Evolutionary conservation across 92 coral and sea anemone genomes (phyloP), one percentile per base, ranked within the genome.

Genomic region (Galaxea fascicularis): DNA sequence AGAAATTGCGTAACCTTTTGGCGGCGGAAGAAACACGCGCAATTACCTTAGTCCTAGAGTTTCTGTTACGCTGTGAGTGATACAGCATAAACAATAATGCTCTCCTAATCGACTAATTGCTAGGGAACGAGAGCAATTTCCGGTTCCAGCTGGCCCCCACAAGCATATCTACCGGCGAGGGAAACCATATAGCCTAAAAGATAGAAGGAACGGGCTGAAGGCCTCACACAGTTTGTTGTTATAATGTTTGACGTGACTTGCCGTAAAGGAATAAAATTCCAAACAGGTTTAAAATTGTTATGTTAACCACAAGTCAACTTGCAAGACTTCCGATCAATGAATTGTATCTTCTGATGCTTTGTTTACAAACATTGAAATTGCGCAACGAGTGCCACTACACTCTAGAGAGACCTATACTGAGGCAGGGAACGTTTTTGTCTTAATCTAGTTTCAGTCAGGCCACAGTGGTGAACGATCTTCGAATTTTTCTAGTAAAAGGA

Each of bases 181-280:
- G 15, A 41, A 18, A 12, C 39, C 12, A 24, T 31, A 35, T n/a
- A 68, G 52, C 27, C 28, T 68, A 28, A 45, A 4, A 49, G 14
- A 15, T 44, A 15, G 21, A 8, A 2, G 47, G 51, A 5, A 4
- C 25, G 9, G 4, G 1, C 7, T 17, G 51, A 67, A 20, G 54
- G 76, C 56, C 76, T 22, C 76, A 71, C 76, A 26, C 56, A 25
- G 72, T 44, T 71, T 71, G 58, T 71, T 71, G n/a, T 71, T 46
- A 4, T 26, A 44, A 30, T 26, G 22, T 18, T 56, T 56, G 27
- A 71, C 56, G 51, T 71, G 26, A 47, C 76, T 51, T 28, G 57
- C 57, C 57, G 22, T 20, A 16, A 30, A 28, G 30, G 5, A n/a
- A 44, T 18, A 26, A 45, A 46, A 24, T 45, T 71, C 56, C 76